Evolutionary conservation across 2,888 invertebrate species (phyloP), one percentile per base, ranked within the genome.

Genomic region (Tetranychus truncatus): DNA sequence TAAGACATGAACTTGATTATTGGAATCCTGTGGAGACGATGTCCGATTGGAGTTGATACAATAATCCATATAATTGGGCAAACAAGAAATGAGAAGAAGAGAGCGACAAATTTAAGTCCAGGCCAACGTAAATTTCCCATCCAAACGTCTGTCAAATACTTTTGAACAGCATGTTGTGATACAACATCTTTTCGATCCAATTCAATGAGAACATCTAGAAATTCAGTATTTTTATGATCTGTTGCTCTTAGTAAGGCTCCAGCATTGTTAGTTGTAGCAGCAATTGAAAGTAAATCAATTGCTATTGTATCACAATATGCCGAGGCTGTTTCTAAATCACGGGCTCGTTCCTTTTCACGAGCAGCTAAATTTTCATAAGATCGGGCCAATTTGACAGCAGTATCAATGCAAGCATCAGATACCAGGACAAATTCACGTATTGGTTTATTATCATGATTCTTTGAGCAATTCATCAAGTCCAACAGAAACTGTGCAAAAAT

Each of bases 1-100:
- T 99, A 97, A 71, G 96, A 95, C 91, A 97, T 96, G 85, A 99
- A 99, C 85, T 99, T 99, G 82, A 99, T 95, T 82, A 99, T 96
- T 76, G 99, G 99, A 81, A 97, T 93, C 86, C 95, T 93, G 86
- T 95, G 92, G 85, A 91, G 95, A 84, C 91, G 91, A 85, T 95
- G 94, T 69, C 92, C 92, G 81, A 95, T 85, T 74, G 96, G 96
- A 82, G 96, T 88, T 78, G 95, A 95, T 83, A 96, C 93, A 74
- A 91, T 89, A 79, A 96, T 86, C 96, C 96, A 99, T 55, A 97
- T 89, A 7, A 96, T 93, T 66, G 99, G 99, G 82, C 93, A 93
- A 75, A 95, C 85, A 81, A 97, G 88, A 82, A 97, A 92, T 79
- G 91, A 88, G 81, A 95, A 88, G 84, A 99, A 91, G 81, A 99